phyloP scores from a whole-genome alignment of 2,888 invertebrate genomes.

The Dromius quadrimaculatus region DNA sequence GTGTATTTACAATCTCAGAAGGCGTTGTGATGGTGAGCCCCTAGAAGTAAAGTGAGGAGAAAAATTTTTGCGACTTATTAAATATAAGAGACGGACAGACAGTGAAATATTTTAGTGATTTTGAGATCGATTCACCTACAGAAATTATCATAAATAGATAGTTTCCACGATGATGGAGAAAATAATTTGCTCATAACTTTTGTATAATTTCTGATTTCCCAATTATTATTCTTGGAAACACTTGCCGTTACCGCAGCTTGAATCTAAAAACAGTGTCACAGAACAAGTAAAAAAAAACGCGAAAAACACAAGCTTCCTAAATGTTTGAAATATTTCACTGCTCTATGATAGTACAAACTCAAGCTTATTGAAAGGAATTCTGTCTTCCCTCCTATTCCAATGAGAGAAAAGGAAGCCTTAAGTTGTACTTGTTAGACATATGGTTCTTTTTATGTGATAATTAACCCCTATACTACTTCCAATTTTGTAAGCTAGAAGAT shows the following conservation, averaged over 20 bases:
- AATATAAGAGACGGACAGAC: no score
- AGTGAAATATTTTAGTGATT: no score
- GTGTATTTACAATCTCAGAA: no score
- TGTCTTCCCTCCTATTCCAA: not conserved
- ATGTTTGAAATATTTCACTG: conserved; percentile 23
- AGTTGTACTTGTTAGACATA: conserved; percentile 15
- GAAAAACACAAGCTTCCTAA: conserved; percentile 28
- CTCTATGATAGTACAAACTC: conserved; percentile 20
- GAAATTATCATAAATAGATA: no score
- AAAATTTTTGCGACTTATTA: not conserved
- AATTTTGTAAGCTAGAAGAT: not conserved
- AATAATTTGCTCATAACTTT: conserved; percentile 6
- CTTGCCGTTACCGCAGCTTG: conserved; percentile 20
- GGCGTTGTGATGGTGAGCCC: no score
- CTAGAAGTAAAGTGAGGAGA: not conserved
- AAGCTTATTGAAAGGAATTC: conserved; percentile 4
- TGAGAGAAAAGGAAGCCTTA: conserved; percentile 10
- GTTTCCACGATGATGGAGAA: not conserved
- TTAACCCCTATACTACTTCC: conserved; percentile 23
- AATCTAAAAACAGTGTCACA: conserved; percentile 30
- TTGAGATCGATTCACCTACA: no score
- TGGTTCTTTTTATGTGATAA: conserved; percentile 31
- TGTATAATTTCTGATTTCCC: conserved; percentile 10
- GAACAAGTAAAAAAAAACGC: conserved; percentile 4
- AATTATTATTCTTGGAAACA: conserved; percentile 35